These are phyloP conservation scores for Amaurobius ferox DNA, from an alignment of 2,888 invertebrate genomes.

Conservation along the genomic window DNA sequence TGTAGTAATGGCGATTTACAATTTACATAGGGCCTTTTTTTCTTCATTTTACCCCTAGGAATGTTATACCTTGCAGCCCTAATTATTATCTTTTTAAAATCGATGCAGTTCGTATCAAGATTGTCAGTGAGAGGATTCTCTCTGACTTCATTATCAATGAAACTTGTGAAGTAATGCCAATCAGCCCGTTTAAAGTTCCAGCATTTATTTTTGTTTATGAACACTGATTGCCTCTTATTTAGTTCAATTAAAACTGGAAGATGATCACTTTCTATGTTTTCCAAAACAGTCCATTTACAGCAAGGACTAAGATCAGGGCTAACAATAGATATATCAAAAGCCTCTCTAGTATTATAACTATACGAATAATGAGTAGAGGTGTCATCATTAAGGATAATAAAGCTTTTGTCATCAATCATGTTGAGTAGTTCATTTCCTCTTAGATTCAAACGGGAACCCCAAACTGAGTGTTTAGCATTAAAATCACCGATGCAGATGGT, in stretches of 20 bases:
- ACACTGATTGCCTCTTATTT: background rate
- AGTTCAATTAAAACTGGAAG: conserved; percentile 20
- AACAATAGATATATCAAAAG: conserved; percentile 21
- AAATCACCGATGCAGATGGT: background rate
- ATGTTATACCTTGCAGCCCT: background rate
- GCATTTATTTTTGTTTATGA: background rate
- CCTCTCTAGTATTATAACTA: conserved; percentile 27
- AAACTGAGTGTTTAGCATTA: background rate
- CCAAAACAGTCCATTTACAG: background rate
- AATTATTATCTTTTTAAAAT: background rate
- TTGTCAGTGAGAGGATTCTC: conserved; percentile 6
- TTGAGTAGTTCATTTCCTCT: conserved; percentile 8
- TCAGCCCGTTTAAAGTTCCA: conserved; percentile 25
- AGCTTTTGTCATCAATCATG: conserved; percentile 13
- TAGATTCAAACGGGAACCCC: background rate
- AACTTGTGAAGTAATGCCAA: background rate
- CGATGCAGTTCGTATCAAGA: background rate
- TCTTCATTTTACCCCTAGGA: conserved; percentile 11
- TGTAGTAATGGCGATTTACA: background rate
- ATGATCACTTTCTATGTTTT: conserved; percentile 7
- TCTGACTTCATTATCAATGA: background rate
- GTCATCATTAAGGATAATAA: conserved; percentile 10
- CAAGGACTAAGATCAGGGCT: conserved; percentile 1
- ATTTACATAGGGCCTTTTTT: background rate
- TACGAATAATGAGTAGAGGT: conserved; percentile 28